These are phyloP conservation scores for Tinea semifulvella DNA, from an alignment of 2,888 invertebrate genomes.

Conservation along the genomic window DNA sequence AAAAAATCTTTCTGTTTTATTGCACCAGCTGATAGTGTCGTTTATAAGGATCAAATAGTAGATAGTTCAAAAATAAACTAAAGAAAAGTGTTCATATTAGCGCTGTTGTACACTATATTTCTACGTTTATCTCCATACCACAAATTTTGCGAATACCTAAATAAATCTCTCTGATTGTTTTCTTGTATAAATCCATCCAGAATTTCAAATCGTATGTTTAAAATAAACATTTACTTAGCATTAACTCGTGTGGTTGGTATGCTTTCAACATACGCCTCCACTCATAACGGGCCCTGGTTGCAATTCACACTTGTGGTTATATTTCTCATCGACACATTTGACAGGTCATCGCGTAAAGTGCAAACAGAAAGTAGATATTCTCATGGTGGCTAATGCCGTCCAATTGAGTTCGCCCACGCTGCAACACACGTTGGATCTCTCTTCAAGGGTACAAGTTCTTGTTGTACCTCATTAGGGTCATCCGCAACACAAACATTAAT, in stretches of 20 bases:
- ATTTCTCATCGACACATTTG: slow-evolving; percentile 34
- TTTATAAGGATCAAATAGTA: too few species aligned
- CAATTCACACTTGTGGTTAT: slow-evolving; percentile 31
- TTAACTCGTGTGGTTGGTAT: neutral
- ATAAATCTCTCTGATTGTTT: neutral
- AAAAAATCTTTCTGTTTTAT: too few species aligned
- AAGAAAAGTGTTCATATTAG: too few species aligned
- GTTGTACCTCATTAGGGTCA: slow-evolving; percentile 35
- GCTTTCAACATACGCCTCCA: slow-evolving; percentile 4
- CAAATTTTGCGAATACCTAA: too few species aligned
- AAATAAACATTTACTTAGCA: slow-evolving; percentile 9
- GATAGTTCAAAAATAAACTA: too few species aligned
- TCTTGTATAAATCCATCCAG: neutral
- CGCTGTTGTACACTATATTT: too few species aligned
- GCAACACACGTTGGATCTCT: slow-evolving; percentile 13
- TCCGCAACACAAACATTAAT: slow-evolving; percentile 17
- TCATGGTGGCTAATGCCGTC: slow-evolving; percentile 13
- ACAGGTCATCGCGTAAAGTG: slow-evolving; percentile 31
- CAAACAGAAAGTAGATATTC: slow-evolving; percentile 20
- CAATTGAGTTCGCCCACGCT: slow-evolving; percentile 23
- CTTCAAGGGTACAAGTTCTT: slow-evolving; percentile 15
- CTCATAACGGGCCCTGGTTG: slow-evolving; percentile 21
- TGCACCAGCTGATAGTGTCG: too few species aligned
- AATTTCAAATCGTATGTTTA: neutral
- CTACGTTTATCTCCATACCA: too few species aligned